Conservation (phyloP, 2,888 invertebrate species). For the Parelbella ahira region DNA sequence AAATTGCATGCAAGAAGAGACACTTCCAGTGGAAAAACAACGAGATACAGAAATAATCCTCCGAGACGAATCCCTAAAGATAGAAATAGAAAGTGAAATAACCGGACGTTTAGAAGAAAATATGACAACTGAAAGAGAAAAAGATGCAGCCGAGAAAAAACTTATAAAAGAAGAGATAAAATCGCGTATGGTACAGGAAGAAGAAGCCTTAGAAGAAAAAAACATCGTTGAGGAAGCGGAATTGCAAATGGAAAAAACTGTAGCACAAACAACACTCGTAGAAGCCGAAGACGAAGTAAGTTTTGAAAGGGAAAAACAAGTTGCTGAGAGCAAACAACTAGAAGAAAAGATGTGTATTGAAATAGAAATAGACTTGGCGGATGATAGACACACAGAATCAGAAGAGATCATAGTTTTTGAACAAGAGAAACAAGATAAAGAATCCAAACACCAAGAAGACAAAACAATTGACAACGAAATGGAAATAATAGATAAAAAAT, state of each 20-base stretch:
- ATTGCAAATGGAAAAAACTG: conserved; percentile 7
- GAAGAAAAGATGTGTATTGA: conserved; percentile 24
- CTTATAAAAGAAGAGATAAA: conserved; percentile 7
- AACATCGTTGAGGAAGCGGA: conserved; percentile 1
- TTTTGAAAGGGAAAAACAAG: too few species aligned
- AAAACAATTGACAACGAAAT: conserved; percentile 5
- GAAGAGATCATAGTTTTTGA: not conserved
- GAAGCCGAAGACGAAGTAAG: too few species aligned
- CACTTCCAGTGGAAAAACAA: too few species aligned
- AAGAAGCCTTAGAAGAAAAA: conserved; percentile 9
- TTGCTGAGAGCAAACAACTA: too few species aligned
- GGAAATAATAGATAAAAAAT: conserved; percentile 4
- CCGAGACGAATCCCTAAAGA: too few species aligned
- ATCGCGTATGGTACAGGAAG: not conserved
- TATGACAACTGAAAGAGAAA: not conserved
- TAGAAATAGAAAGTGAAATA: conserved; percentile 20
- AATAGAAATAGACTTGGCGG: conserved; percentile 8
- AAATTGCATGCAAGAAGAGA: too few species aligned
- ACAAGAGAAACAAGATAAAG: conserved; percentile 17
- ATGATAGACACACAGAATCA: not conserved
- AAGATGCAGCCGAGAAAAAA: conserved; percentile 10
- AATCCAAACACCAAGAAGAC: conserved; percentile 13
- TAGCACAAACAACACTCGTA: conserved; percentile 25
- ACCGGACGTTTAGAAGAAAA: conserved; percentile 1
- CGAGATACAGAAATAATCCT: too few species aligned